Conservation (phyloP, 2,113 vertebrate genomes). For the Brachypteracias leptosomus region DNA sequence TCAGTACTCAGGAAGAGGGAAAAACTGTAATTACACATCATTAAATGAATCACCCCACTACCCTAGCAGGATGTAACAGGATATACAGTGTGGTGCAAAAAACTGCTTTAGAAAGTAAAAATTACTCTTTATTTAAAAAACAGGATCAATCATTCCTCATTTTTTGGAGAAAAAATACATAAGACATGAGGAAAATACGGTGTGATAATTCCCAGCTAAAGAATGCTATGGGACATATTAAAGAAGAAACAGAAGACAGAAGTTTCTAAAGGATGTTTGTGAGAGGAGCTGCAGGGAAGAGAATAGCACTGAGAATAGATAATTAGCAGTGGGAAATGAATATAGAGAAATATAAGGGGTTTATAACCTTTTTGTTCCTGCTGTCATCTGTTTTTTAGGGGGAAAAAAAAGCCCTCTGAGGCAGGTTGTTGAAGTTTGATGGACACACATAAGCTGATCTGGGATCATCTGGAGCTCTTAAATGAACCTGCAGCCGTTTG, state of each 20-base stretch:
- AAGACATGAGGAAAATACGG: neutral
- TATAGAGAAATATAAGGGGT: slow-evolving; percentile 5
- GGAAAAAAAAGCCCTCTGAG: neutral
- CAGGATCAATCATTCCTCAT: neutral
- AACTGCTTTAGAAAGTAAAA: neutral
- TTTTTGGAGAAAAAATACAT: neutral
- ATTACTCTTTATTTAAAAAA: neutral
- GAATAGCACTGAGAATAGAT: neutral
- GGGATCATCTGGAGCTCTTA: neutral
- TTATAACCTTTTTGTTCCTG: slow-evolving; percentile 29
- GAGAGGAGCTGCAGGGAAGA: neutral
- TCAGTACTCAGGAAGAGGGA: neutral
- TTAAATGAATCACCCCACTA: slow-evolving; percentile 34
- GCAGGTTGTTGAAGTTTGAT: neutral
- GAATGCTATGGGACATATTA: neutral
- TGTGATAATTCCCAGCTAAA: neutral
- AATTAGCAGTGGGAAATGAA: slow-evolving; percentile 33
- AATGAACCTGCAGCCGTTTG: neutral
- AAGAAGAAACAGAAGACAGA: neutral
- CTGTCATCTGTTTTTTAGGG: neutral
- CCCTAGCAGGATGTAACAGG: neutral
- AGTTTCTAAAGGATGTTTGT: neutral
- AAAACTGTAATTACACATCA: slow-evolving; percentile 36
- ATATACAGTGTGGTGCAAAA: neutral
- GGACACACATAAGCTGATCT: neutral